A percentile compares a stretch with the other conserved stretches of the same genome.
Evolutionary conservation across 1,140 invertebrate species (phyloP).

Genomic region (Plectrocnemia conspersa): DNA sequence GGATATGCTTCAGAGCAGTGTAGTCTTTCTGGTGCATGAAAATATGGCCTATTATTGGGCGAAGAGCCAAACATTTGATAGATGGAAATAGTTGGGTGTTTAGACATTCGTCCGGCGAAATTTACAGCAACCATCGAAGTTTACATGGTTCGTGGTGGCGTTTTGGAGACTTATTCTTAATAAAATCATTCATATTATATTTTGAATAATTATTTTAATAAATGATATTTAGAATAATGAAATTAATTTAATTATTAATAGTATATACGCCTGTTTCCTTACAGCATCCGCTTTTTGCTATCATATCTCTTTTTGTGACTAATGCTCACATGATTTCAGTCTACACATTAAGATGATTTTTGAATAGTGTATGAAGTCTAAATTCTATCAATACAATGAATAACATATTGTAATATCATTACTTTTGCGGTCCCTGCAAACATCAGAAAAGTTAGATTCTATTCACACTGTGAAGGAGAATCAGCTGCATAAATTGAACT

Average conservation of each 20-base stretch:
- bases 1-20: too few species aligned
- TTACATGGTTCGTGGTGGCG: not conserved
- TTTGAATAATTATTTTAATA: not conserved
- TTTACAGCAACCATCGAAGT: constrained; percentile 28
- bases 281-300: not conserved
- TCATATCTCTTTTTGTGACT: not conserved
- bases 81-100: constrained; percentile 37
- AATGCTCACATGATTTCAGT: too few species aligned
- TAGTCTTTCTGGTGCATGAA: constrained; percentile 13
- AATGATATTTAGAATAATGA: not conserved
- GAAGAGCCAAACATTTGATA: constrained; percentile 28
- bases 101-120: constrained; percentile 31
- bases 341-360: too few species aligned
- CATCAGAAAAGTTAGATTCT: too few species aligned
- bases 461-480: too few species aligned
- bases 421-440: too few species aligned
- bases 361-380: too few species aligned
- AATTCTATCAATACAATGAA: too few species aligned
- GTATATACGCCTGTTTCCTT: not conserved
- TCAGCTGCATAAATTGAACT: too few species aligned
- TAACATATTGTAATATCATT: too few species aligned
- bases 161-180: constrained; percentile 2
- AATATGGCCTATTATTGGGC: constrained; percentile 24
- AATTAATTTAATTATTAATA: not conserved
- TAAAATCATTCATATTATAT: too few species aligned